phyloP scores from a whole-genome alignment of 2,113 vertebrate species.

The Noctilio leporinus region DNA sequence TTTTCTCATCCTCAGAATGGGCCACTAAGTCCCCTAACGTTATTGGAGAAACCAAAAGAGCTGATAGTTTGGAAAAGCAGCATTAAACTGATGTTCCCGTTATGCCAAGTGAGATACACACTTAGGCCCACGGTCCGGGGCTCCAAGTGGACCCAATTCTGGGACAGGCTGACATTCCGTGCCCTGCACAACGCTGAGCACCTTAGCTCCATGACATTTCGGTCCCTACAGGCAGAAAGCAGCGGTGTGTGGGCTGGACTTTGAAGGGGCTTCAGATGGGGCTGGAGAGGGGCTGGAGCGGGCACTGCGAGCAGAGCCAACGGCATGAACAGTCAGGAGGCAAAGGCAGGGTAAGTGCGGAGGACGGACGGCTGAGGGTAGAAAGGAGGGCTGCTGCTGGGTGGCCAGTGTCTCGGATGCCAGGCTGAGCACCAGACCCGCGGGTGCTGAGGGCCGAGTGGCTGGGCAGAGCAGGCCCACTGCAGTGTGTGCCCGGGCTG shows the following conservation, averaged over 20 bases:
- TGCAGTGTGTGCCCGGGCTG: no score
- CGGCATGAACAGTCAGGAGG: not conserved
- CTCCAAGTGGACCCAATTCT: not conserved
- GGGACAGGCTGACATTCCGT: not conserved
- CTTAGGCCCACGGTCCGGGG: not conserved
- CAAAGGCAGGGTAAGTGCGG: no score
- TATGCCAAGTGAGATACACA: not conserved
- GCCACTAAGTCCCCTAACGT: no score
- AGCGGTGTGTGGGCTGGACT: accelerated
- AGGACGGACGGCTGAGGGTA: not conserved
- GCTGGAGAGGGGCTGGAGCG: not conserved
- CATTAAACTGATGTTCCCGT: not conserved
- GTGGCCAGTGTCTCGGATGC: accelerated
- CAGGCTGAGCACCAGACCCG: not conserved
- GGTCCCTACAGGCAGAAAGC: accelerated
- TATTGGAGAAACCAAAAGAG: not conserved
- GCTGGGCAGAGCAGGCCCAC: not conserved
- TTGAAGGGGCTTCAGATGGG: no score
- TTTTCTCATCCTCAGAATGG: not conserved
- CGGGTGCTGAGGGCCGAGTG: not conserved
- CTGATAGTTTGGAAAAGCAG: not conserved
- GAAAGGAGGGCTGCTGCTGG: no score
- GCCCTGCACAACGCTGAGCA: not conserved
- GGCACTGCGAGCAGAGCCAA: not conserved
- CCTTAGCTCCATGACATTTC: accelerated